Evolutionary conservation across 1,140 invertebrate genomes (phyloP), one percentile per base, ranked within the genome.

Genomic region (Drosophila auraria): DNA sequence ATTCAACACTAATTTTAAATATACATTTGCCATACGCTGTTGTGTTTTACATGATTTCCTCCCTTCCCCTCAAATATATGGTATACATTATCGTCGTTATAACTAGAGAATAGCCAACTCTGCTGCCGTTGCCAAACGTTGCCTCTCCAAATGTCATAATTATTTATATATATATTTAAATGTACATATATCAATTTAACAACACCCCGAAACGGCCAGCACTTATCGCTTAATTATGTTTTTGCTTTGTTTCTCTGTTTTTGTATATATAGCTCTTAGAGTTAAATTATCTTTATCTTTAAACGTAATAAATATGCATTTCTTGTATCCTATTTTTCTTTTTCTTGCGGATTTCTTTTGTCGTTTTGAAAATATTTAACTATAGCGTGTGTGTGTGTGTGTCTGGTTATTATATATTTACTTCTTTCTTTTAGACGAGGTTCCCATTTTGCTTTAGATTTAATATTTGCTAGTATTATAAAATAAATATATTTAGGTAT

Each of bases 1-100:
- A 86, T 90, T 87, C 87, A 91, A 91, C 87, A 91, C 82, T 91
- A 87, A 80, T 68, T 91, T 83, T 81, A 89, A 80, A 89, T 74
- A 69, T 80, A 79, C 83, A 76, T 17, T 38, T 69, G 54, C 50
- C 54, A 60, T 68, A 77, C 76, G 76, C 57, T 68, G 72, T 50
- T 80, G 59, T 66, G 54, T 79, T 59, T 63, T 72, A 58, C 62
- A 61, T 73, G 40, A 49, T 86, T 60, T 63, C 51, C 69, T 82
- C 75, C 68, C 51, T 62, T 82, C 71, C 68, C 78, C 72, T 84
- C 59, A 51, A 89, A 69, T 36, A 81, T 87, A 40, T 57, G 54
- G 83, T 87, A 83, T 87, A 87, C 83, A 63, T 71, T 83, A 77
- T 70, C 40, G 68, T 80, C 56, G n/a, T 72, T 79, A 77, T 49